Evolutionary conservation across 2,888 invertebrate species (phyloP), one percentile per base, ranked within the genome.

Genomic region (Neoascia interrupta): DNA sequence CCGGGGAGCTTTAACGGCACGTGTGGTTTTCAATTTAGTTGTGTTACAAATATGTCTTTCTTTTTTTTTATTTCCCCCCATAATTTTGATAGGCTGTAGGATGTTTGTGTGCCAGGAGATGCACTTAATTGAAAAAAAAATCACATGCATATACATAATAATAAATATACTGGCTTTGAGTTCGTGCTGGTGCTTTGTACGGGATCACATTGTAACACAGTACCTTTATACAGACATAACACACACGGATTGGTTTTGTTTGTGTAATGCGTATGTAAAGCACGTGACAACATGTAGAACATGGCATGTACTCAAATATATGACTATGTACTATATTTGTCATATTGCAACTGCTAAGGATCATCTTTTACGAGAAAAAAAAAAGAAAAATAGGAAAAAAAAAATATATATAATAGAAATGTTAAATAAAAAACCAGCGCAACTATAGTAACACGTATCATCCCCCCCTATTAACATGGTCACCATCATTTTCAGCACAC

Each of bases 151-250:
- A 31, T 41, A 43, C 31, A 41, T 43, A 37, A 37, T 11, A 11
- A 34, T 37, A 19, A 41, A 60, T 68, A 73, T 68, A 73, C 79
- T 79, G 79, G 73, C 72, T 79, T 79, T 79, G 79, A 79, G 79
- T 79, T 79, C 79, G 79, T 79, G 79, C 79, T 79, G 79, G 79
- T 79, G 79, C 79, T 79, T 79, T 79, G 79, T 79, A 79, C 79
- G 79, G 79, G 79, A 79, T 73, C 79, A 73, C 73, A 56, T 73
- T 73, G 45, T 68, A 56, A 79, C 79, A 79, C 66, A 56, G 41
- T 79, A 72, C 79, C 73, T 61, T 68, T 73, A 79, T 73, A 79
- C 79, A 79, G 79, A 61, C 79, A 61, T 79, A 51, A 68, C 60
- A 79, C 73, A 72, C 66, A 49, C 49, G 18, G 51, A 73, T 68